Evolutionary conservation across 1,140 invertebrate genomes (phyloP), one percentile per base, ranked within the genome.

Genomic region (Zophobas morio): DNA sequence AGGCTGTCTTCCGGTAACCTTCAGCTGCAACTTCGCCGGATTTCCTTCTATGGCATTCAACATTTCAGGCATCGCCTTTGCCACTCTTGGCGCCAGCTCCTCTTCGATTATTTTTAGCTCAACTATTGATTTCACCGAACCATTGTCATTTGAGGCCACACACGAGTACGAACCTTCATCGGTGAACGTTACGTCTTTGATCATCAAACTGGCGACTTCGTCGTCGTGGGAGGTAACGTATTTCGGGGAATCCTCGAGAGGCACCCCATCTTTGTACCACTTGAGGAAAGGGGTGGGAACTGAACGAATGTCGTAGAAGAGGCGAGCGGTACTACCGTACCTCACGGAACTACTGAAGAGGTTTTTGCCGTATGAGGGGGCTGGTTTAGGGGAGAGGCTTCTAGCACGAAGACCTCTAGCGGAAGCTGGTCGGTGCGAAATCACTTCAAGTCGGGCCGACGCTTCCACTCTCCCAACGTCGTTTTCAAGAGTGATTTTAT

Each of bases 391-490:
- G 1, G 86, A 86, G 4, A 88, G 85, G 51, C 88, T 86, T 1
- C 88, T 82, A 36, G 88, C 87, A 1, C 87, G 80, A 5, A 85
- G 78, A 1, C 86, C 86, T 4, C 85, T 84, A 5, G 86, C 84
- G 4, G 85, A 86, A 57, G 85, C 84, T 35, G 85, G 83, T 54
- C 85, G 84, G 63, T 88, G 87, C 87, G 92, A 88, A 53, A 96
- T 94, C 1, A 97, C 92, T 83, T 96, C 94, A 4, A 96, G 84
- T 46, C 93, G 88, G 0, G 95, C 95, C 2, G 92, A 91, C 0
- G 95, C 94, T 82, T 95, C 93, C 1, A 94, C 92, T 77, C 92
- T 89, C 0, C 96, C 96, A 47, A 93, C 91, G 77, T 95, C 92
- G 83, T 96, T 96, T 82, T 96, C 94, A 4, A 96, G 84, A 0